These are phyloP conservation scores for Gymnothorax reevesii DNA, from an alignment of 2,797 vertebrate genomes.

Conservation along the genomic window DNA sequence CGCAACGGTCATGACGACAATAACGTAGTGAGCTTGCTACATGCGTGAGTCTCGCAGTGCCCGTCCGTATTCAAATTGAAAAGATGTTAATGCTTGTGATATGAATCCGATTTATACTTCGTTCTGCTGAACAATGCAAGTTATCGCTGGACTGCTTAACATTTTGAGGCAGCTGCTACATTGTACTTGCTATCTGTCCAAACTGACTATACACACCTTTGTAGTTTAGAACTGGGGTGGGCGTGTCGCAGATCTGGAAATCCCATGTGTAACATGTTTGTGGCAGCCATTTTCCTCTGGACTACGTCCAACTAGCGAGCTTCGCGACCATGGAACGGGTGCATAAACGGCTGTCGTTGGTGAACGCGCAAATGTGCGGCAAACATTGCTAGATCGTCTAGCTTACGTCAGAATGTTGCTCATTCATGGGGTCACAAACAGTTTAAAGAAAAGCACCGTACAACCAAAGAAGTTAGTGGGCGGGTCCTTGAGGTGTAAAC, in stretches of 20 bases:
- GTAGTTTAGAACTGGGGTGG: neutral
- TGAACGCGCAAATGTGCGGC: neutral
- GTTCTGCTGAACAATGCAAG: neutral
- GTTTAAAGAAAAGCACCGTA: constrained; percentile 19
- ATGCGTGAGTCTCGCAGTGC: neutral
- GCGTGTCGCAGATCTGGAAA: neutral
- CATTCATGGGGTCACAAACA: neutral
- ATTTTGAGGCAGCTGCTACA: neutral
- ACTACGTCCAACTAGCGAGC: neutral
- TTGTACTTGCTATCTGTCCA: too few species aligned
- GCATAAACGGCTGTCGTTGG: neutral
- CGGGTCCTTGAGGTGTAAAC: neutral
- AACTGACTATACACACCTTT: neutral
- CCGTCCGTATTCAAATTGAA: neutral
- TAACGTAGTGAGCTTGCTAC: neutral
- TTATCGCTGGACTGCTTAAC: neutral
- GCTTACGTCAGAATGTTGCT: neutral
- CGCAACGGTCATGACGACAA: neutral
- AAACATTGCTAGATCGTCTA: too few species aligned
- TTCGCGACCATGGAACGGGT: neutral
- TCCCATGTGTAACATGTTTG: neutral
- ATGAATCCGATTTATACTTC: neutral
- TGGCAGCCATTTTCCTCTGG: constrained; percentile 11
- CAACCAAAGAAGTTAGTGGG: constrained; percentile 15
- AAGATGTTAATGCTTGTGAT: neutral